A percentile compares a stretch with the other conserved stretches of the same genome.
Conservation (phyloP, 1,140 invertebrate genomes). For the Glomeris maerens region DNA sequence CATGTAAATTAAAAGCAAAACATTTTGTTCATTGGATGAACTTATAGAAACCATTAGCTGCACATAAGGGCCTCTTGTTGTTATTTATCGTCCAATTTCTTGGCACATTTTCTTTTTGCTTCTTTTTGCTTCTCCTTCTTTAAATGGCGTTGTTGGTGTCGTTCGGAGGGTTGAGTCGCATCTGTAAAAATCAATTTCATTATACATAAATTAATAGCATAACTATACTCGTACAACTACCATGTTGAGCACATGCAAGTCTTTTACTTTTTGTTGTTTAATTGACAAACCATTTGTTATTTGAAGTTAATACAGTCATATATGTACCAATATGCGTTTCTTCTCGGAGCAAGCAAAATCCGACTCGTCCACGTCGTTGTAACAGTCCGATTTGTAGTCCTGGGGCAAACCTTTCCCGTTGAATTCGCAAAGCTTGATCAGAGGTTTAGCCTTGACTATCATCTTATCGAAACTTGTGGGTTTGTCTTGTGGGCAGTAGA, state of each 20-base stretch:
- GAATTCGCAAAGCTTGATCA: slow-evolving; percentile 59
- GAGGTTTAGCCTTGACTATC: slow-evolving; percentile 44
- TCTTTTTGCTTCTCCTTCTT: no score
- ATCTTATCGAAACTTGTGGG: slow-evolving; percentile 32
- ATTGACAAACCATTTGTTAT: not conserved
- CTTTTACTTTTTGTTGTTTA: not conserved
- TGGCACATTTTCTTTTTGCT: no score
- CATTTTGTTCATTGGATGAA: no score
- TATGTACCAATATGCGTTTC: slow-evolving; percentile 56
- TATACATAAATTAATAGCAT: not conserved
- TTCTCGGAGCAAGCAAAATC: slow-evolving; percentile 70
- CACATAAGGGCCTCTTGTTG: no score
- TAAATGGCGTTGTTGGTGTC: not conserved
- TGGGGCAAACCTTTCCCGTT: slow-evolving; percentile 47
- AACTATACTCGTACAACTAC: not conserved
- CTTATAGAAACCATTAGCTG: no score
- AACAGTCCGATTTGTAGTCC: slow-evolving; percentile 65
- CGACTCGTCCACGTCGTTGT: slow-evolving; percentile 63
- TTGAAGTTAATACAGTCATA: not conserved
- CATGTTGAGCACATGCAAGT: not conserved
- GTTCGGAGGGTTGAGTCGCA: not conserved
- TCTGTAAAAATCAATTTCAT: not conserved
- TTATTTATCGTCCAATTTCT: no score
- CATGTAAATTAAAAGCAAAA: no score
- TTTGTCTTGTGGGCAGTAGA: slow-evolving; percentile 58